These are phyloP conservation scores for Smittia aterrima DNA, from an alignment of 2,888 invertebrate genomes.

Conservation along the genomic window DNA sequence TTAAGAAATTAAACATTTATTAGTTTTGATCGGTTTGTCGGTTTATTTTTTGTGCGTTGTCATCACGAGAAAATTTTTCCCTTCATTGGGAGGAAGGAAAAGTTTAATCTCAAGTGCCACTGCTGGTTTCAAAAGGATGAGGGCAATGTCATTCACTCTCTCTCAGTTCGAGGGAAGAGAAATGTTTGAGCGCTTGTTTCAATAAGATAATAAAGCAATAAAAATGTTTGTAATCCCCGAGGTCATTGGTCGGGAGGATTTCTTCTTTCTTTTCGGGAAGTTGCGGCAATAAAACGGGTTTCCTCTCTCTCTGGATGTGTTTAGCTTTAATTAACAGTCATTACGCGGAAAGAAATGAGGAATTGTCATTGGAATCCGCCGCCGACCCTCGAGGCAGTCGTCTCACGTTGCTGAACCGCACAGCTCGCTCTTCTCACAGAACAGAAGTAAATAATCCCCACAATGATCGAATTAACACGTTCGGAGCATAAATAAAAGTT, in stretches of 20 bases:
- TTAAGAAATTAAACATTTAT: slow-evolving; percentile 22
- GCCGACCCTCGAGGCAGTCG: background rate
- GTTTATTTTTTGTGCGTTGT: slow-evolving; percentile 15
- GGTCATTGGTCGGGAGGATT: slow-evolving; percentile 21
- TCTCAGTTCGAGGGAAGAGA: background rate
- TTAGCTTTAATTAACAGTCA: slow-evolving; percentile 36
- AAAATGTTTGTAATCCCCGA: slow-evolving; percentile 28
- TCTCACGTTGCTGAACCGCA: background rate
- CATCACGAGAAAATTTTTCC: slow-evolving; percentile 6
- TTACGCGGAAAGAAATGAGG: slow-evolving; percentile 9
- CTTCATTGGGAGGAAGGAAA: background rate
- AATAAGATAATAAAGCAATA: slow-evolving; percentile 41
- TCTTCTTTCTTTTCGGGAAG: background rate
- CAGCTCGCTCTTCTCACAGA: background rate
- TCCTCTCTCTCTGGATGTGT: background rate
- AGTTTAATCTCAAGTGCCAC: background rate
- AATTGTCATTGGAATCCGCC: background rate
- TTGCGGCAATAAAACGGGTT: background rate
- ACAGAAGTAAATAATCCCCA: slow-evolving; percentile 16
- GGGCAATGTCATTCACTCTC: background rate
- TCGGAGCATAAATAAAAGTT: slow-evolving; percentile 35
- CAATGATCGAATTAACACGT: slow-evolving; percentile 38
- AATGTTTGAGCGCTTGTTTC: slow-evolving; percentile 19
- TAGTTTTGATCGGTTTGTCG: slow-evolving; percentile 8
- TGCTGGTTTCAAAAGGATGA: slow-evolving; percentile 21